Conservation (phyloP, 2,113 vertebrate species). For the Rhinopithecus roxellana region DNA sequence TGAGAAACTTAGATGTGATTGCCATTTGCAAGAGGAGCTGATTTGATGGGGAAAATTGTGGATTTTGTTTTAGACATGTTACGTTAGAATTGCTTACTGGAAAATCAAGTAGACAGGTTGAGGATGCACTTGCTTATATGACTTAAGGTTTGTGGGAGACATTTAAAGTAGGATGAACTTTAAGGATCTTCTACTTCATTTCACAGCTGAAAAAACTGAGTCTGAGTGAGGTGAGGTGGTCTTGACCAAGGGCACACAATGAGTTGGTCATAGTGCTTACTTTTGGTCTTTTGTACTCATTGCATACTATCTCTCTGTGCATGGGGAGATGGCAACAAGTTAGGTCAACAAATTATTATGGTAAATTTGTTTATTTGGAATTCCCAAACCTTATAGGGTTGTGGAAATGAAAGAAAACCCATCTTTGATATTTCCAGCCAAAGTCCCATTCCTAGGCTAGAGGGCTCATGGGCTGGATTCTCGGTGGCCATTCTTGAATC, state of each 20-base stretch:
- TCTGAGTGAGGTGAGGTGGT: not conserved
- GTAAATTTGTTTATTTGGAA: not conserved
- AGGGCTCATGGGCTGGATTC: not conserved
- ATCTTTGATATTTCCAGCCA: not conserved
- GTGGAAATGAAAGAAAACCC: not conserved
- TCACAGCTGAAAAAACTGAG: not conserved
- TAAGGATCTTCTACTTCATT: not conserved
- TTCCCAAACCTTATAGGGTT: not conserved
- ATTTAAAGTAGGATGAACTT: not conserved
- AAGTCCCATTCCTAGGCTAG: not conserved
- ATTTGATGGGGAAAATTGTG: not conserved
- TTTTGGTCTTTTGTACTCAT: not conserved
- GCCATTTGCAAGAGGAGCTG: not conserved
- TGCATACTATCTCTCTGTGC: not conserved
- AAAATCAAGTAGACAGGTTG: not conserved
- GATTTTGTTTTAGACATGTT: not conserved
- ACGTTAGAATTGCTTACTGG: not conserved
- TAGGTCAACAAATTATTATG: not conserved
- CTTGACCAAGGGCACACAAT: not conserved
- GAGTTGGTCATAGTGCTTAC: not conserved
- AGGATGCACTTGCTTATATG: not conserved
- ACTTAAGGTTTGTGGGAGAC: not conserved
- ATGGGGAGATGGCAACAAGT: not conserved
- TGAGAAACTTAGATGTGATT: not conserved
- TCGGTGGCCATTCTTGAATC: not conserved